Conservation (phyloP, 2,888 invertebrate genomes). For the Pachliopta kotzebuea region DNA sequence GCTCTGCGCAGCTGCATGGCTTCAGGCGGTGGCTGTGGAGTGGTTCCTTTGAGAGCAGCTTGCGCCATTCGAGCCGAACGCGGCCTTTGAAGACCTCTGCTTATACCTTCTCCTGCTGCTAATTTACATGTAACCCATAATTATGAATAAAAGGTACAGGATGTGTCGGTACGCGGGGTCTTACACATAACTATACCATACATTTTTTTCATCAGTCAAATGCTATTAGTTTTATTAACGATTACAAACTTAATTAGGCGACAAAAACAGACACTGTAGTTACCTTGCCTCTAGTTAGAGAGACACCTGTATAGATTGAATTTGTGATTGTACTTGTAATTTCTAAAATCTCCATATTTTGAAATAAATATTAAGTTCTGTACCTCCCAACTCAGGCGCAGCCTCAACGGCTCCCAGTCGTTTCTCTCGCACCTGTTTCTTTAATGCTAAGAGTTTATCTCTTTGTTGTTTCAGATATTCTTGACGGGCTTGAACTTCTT, state of each 20-base stretch:
- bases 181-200: too few species aligned
- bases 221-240: too few species aligned
- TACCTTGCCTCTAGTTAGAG: not conserved
- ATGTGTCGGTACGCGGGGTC: too few species aligned
- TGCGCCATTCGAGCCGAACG: slow-evolving; percentile 88
- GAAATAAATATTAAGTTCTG: too few species aligned
- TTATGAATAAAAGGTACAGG: too few species aligned
- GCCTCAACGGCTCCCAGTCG: slow-evolving; percentile 84
- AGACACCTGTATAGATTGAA: not conserved
- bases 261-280: too few species aligned
- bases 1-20: slow-evolving; percentile 90
- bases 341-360: too few species aligned
- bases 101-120: slow-evolving; percentile 80
- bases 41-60: slow-evolving; percentile 80
- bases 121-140: not conserved
- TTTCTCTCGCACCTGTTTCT: slow-evolving; percentile 92
- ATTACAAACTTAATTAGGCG: too few species aligned
- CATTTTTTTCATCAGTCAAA: too few species aligned
- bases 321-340: too few species aligned
- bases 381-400: slow-evolving; percentile 69
- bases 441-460: slow-evolving; percentile 93
- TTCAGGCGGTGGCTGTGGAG: slow-evolving; percentile 70
- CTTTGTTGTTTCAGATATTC: slow-evolving; percentile 93
- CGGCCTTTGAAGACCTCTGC: slow-evolving; percentile 78
- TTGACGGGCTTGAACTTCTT: slow-evolving; percentile 88